Evolutionary conservation across 2,797 vertebrate genomes (phyloP).

Genomic region (Enoplosus armatus): DNA sequence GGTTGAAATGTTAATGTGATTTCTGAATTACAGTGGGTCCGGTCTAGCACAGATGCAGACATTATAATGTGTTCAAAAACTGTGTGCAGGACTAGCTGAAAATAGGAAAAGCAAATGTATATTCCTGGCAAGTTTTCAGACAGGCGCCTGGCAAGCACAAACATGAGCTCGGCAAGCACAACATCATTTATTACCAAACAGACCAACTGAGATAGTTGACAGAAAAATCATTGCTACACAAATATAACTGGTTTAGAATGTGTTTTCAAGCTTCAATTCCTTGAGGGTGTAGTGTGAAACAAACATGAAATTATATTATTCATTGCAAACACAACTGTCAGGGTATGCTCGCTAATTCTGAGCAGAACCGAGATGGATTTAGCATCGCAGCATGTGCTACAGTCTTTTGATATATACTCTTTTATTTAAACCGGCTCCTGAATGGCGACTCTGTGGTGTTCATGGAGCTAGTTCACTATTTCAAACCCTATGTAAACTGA

Average conservation of each 20-base stretch:
- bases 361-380: constrained; percentile 42
- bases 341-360: constrained; percentile 51
- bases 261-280: constrained; percentile 68
- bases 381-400: constrained; percentile 6
- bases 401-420: constrained; percentile 4
- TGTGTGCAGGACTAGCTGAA: constrained; percentile 15
- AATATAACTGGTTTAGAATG: constrained; percentile 63
- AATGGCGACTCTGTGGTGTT: not conserved
- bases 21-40: constrained; percentile 13
- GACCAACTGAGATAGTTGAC: constrained; percentile 62
- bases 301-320: constrained; percentile 76
- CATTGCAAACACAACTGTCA: constrained; percentile 65
- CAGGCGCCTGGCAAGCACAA: constrained; percentile 45
- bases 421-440: not conserved
- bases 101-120: constrained; percentile 30
- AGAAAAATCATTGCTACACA: constrained; percentile 69
- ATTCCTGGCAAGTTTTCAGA: constrained; percentile 52
- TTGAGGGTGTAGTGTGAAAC: constrained; percentile 68
- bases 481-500: constrained; percentile 7
- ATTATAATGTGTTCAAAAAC: constrained; percentile 20
- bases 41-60: constrained; percentile 15
- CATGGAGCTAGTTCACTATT: constrained; percentile 2
- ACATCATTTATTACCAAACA: constrained; percentile 72
- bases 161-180: constrained; percentile 30
- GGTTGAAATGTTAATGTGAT: constrained; percentile 40